Conservation (phyloP, 2,113 vertebrate species). For the Aldabrachelys gigantea region DNA sequence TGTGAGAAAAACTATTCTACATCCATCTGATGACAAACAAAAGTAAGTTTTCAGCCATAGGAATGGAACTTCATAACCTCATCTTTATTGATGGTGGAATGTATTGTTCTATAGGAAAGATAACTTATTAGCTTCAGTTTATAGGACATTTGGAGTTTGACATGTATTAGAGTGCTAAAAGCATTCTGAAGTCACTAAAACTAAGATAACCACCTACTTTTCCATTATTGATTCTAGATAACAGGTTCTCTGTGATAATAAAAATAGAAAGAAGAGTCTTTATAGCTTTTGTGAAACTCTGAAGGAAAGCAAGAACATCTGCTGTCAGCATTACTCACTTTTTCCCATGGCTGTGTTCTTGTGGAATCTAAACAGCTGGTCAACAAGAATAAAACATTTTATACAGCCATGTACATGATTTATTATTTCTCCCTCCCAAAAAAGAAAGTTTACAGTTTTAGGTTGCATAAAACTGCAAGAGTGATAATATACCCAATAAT, state of each 20-base stretch:
- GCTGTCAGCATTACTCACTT: background rate
- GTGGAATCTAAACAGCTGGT: background rate
- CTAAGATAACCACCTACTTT: background rate
- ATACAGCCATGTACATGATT: background rate
- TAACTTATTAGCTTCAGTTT: background rate
- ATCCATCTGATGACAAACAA: background rate
- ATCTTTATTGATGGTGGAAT: background rate
- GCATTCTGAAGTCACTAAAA: background rate
- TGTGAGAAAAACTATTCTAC: background rate
- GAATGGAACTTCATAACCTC: background rate
- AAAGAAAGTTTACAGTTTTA: background rate
- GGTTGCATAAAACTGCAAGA: too few relatives aligned
- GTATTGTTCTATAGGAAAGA: background rate
- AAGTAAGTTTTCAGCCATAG: background rate
- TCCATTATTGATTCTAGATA: background rate
- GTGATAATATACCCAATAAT: background rate
- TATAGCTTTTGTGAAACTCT: background rate
- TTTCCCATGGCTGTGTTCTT: background rate
- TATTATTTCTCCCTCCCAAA: background rate
- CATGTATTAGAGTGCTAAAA: background rate
- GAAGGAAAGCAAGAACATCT: background rate
- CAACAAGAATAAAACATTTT: background rate
- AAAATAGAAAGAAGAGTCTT: background rate
- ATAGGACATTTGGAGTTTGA: background rate
- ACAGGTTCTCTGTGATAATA: background rate